Percentiles rank a stretch among this genome's conserved stretches.
Conservation (phyloP, 2,888 invertebrate genomes). For the Melinaea marsaeus region DNA sequence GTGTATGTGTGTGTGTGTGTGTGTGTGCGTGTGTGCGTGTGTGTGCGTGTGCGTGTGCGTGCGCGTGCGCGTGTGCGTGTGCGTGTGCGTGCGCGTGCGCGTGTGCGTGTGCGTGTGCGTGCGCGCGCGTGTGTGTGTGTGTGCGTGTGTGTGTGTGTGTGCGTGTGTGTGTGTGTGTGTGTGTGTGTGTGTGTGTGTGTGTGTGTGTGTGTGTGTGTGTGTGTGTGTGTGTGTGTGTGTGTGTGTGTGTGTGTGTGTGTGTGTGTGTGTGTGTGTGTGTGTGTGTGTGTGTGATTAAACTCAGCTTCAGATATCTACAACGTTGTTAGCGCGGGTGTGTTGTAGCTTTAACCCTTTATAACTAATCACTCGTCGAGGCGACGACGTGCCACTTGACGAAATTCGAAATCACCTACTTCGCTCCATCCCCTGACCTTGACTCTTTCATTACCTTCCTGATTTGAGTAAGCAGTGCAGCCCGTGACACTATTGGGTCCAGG, state of each 20-base stretch:
- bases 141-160: neutral
- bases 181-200: slow-evolving; percentile 1
- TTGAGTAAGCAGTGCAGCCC: too few species aligned
- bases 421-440: too few species aligned
- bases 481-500: too few species aligned
- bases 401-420: too few species aligned
- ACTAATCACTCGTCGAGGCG: too few species aligned
- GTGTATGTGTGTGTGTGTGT: neutral
- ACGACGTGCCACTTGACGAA: too few species aligned
- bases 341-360: too few species aligned
- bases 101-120: neutral
- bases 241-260: slow-evolving; percentile 1
- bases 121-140: neutral
- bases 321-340: too few species aligned
- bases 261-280: slow-evolving; percentile 1
- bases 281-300: neutral
- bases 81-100: neutral
- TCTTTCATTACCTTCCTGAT: too few species aligned
- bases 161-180: neutral
- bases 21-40: neutral
- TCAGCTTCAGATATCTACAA: neutral
- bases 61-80: neutral
- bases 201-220: slow-evolving; percentile 1
- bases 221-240: slow-evolving; percentile 1
- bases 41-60: neutral